Evolutionary conservation across 2,888 invertebrate genomes (phyloP).

Genomic region (Amaurobius ferox): DNA sequence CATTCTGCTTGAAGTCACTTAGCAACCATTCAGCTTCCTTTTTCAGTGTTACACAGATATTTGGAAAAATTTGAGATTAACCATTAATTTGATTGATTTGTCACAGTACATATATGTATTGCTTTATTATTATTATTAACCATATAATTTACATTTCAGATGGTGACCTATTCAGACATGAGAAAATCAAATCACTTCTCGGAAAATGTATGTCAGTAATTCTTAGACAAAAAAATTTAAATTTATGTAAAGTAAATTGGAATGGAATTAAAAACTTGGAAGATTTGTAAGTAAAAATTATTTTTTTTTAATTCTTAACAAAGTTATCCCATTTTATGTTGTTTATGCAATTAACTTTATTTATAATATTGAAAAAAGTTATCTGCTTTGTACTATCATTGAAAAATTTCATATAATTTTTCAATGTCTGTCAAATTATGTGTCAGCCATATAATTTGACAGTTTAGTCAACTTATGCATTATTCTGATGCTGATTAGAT

Average conservation of each 20-base stretch:
- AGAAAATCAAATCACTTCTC: slow-evolving; percentile 14
- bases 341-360: no score
- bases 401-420: no score
- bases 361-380: background rate
- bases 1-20: no score
- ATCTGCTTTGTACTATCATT: background rate
- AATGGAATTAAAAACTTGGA: slow-evolving; percentile 34
- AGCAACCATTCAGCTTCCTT: no score
- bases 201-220: background rate
- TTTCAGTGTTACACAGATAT: no score
- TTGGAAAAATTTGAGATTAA: no score
- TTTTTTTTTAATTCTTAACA: background rate
- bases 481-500: no score
- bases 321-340: no score
- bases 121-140: background rate
- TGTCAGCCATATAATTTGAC: no score
- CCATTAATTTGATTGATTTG: no score
- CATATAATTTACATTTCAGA: slow-evolving; percentile 17
- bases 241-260: slow-evolving; percentile 31
- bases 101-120: background rate
- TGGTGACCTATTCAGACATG: slow-evolving; percentile 30
- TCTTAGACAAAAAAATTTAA: slow-evolving; percentile 24
- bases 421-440: no score
- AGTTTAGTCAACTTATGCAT: no score
- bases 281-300: slow-evolving; percentile 55